Percentiles rank a stretch among this genome's conserved stretches.
Conservation (phyloP, 92 coral and sea anemone species). For the Bergia puertoricense region DNA sequence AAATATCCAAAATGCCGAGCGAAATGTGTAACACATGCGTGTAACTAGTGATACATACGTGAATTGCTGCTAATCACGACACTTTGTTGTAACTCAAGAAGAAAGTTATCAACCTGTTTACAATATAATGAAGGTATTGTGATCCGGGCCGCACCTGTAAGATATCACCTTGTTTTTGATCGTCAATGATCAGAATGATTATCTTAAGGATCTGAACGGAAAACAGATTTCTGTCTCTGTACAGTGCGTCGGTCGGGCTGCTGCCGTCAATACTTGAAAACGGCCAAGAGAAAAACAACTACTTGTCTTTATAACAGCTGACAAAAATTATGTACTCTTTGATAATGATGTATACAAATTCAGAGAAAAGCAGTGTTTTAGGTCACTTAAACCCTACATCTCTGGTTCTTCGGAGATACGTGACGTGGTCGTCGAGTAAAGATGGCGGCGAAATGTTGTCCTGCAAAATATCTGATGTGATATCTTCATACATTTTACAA, state of each 20-base stretch:
- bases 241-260: neutral
- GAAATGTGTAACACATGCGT: neutral
- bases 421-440: too few species aligned
- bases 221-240: neutral
- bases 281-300: neutral
- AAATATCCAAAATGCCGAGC: neutral
- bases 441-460: too few species aligned
- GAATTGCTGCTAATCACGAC: neutral
- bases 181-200: neutral
- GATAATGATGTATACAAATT: neutral
- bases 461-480: too few species aligned
- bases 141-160: neutral
- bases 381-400: too few species aligned
- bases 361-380: neutral
- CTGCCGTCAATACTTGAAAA: neutral
- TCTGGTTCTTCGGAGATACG: too few species aligned
- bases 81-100: neutral
- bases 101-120: slow-evolving; percentile 2
- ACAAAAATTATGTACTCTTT: neutral
- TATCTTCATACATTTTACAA: too few species aligned
- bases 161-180: neutral
- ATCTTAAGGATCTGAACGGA: neutral
- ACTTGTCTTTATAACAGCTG: neutral
- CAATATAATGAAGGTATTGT: neutral
- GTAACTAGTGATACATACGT: neutral